Percentiles rank a stretch among this genome's conserved stretches.
Evolutionary conservation across 2,888 invertebrate genomes (phyloP).

Genomic region (Colletes collaris): DNA sequence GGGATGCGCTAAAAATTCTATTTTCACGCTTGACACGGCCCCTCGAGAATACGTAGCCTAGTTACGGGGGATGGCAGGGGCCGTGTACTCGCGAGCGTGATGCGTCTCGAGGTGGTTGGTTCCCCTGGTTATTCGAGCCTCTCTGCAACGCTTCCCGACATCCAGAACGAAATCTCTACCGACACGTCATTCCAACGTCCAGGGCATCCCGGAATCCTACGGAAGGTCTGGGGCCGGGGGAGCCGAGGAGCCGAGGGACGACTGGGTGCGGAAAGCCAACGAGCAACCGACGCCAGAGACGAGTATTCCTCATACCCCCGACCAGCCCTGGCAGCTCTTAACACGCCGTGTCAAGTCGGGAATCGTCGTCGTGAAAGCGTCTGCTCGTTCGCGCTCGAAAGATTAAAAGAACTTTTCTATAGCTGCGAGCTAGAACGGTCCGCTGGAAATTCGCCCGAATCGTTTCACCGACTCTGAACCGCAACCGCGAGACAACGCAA

Average conservation of each 20-base stretch:
- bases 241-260: neutral
- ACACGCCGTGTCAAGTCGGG: conserved; percentile 59
- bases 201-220: conserved; percentile 48
- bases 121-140: conserved; percentile 54
- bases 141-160: conserved; percentile 50
- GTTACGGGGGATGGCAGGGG: conserved; percentile 38
- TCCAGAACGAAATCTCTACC: conserved; percentile 67
- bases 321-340: conserved; percentile 52
- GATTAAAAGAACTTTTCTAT: conserved; percentile 44
- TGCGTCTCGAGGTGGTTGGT: conserved; percentile 35
- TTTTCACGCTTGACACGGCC: conserved; percentile 57
- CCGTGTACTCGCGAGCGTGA: conserved; percentile 47
- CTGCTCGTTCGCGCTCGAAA: conserved; percentile 56
- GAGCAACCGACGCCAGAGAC: conserved; percentile 24
- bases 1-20: conserved; percentile 55
- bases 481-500: too few relatives aligned
- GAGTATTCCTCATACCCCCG: conserved; percentile 31
- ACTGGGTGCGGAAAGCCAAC: neutral
- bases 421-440: conserved; percentile 3
- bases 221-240: neutral
- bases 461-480: too few relatives aligned
- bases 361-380: conserved; percentile 58
- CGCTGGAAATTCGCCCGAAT: conserved; percentile 3
- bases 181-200: conserved; percentile 65
- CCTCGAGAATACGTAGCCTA: conserved; percentile 47